A percentile compares a stretch with the other conserved stretches of the same genome.
Conservation (phyloP, 1,140 invertebrate genomes). For the Drosophila pseudoananassae region DNA sequence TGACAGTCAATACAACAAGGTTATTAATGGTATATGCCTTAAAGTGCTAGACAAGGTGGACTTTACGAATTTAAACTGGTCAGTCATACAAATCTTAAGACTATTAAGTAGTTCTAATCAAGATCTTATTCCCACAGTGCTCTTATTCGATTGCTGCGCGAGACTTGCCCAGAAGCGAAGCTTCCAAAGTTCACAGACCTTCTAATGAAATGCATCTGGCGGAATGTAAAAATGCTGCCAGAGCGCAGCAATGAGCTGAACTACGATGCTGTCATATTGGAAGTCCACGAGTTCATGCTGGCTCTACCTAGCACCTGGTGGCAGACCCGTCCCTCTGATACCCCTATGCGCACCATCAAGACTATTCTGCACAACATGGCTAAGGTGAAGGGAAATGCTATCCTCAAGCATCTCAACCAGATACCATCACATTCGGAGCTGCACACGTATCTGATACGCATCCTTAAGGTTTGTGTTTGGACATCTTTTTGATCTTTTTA, state of each 20-base stretch:
- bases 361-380: slow-evolving; percentile 95
- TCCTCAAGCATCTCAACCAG: slow-evolving; percentile 91
- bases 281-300: slow-evolving; percentile 91
- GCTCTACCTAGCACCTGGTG: slow-evolving; percentile 90
- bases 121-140: slow-evolving; percentile 85
- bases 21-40: slow-evolving; percentile 83
- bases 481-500: not conserved
- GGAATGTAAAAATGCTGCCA: slow-evolving; percentile 90
- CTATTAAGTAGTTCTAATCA: not conserved
- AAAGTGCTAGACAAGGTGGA: slow-evolving; percentile 81
- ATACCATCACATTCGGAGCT: slow-evolving; percentile 94
- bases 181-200: slow-evolving; percentile 90
- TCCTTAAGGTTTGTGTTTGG: slow-evolving; percentile 87
- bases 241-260: slow-evolving; percentile 89
- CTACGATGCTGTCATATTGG: slow-evolving; percentile 90
- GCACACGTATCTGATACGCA: slow-evolving; percentile 90
- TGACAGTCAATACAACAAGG: slow-evolving; percentile 82
- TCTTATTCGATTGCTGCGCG: slow-evolving; percentile 90
- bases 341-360: slow-evolving; percentile 93
- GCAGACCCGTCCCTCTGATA: slow-evolving; percentile 89
- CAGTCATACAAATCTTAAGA: slow-evolving; percentile 1
- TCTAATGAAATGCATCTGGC: slow-evolving; percentile 96
- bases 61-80: slow-evolving; percentile 84
- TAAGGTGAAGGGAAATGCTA: slow-evolving; percentile 90
- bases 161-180: slow-evolving; percentile 88